Conservation (phyloP, 1,140 invertebrate genomes). For the Arion vulgaris region DNA sequence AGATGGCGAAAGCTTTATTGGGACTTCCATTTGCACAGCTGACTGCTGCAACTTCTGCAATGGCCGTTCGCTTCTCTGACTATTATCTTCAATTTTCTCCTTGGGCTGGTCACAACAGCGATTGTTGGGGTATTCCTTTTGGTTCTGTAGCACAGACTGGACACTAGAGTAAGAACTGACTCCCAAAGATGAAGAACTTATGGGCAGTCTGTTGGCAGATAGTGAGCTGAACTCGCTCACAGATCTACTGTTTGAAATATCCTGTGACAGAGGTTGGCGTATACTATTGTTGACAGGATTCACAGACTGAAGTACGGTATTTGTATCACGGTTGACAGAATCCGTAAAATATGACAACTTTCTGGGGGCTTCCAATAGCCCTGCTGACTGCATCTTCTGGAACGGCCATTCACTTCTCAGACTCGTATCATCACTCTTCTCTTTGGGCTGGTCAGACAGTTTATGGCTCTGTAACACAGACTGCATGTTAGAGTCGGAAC, state of each 20-base stretch:
- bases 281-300: too few species aligned
- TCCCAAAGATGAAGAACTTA: background rate
- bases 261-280: background rate
- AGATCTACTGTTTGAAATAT: background rate
- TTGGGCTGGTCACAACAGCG: background rate
- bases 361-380: background rate
- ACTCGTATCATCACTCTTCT: background rate
- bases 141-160: background rate
- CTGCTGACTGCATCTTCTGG: background rate
- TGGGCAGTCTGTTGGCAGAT: background rate
- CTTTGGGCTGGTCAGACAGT: background rate
- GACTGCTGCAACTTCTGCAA: background rate
- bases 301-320: too few species aligned
- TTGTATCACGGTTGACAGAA: background rate
- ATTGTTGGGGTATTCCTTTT: background rate
- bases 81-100: background rate
- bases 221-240: background rate
- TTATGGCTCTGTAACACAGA: background rate
- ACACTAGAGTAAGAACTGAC: background rate
- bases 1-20: background rate
- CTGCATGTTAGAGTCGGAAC: background rate
- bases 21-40: background rate
- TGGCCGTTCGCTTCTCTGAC: background rate
- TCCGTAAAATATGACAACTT: background rate
- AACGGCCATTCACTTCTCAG: background rate